These are phyloP conservation scores for Geopemphigus sp. DNA, from an alignment of 1,140 invertebrate genomes.

Conservation along the genomic window DNA sequence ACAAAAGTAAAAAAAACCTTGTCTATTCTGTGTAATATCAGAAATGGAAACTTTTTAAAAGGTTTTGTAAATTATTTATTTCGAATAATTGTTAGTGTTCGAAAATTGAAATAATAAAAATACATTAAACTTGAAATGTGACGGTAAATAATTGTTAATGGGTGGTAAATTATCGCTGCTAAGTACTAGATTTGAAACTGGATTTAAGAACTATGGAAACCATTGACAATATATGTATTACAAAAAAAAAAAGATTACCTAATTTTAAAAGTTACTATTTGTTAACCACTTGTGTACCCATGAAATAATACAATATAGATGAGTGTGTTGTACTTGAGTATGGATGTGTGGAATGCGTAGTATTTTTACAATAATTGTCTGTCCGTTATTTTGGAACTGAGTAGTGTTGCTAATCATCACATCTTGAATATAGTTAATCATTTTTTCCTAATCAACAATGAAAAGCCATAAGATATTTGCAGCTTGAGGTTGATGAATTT, in stretches of 20 bases:
- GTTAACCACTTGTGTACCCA: too few species aligned
- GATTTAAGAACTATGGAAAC: conserved; percentile 76
- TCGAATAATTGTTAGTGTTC: too few species aligned
- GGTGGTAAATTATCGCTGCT: too few species aligned
- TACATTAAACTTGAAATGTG: too few species aligned
- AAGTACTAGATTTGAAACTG: conserved; percentile 81
- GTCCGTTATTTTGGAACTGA: conserved; percentile 76
- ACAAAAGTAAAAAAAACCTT: too few species aligned
- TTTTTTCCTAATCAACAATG: conserved; percentile 83
- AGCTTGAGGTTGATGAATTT: conserved; percentile 54
- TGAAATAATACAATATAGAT: too few species aligned
- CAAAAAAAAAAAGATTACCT: conserved; percentile 73
- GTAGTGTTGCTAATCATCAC: conserved; percentile 77
- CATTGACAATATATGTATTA: conserved; percentile 71
- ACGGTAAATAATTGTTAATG: conserved; percentile 65
- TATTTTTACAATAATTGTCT: conserved; percentile 59
- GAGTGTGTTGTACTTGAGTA: not conserved
- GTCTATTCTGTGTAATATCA: too few species aligned
- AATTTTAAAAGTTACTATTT: conserved; percentile 67
- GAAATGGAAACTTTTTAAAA: too few species aligned
- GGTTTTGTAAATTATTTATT: too few species aligned
- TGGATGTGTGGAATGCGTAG: not conserved
- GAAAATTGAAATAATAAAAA: too few species aligned
- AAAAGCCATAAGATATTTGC: conserved; percentile 78
- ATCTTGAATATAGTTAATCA: conserved; percentile 76